Evolutionary conservation across 2,888 invertebrate species (phyloP), one percentile per base, ranked within the genome.

Genomic region (Eretmocerus hayati): DNA sequence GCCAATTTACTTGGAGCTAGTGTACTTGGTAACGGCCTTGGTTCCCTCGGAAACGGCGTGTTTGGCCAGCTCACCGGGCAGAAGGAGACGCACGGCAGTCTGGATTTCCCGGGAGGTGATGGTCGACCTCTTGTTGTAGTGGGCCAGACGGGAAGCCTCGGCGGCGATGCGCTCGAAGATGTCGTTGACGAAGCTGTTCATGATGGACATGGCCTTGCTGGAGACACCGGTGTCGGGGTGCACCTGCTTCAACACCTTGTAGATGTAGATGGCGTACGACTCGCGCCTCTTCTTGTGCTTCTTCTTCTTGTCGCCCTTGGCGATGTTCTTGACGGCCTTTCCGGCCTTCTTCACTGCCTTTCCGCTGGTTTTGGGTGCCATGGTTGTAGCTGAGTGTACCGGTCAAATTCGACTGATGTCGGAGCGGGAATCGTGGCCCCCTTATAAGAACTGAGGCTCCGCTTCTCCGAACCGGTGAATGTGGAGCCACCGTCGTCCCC

Each of bases 171-270:
- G 77, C 64, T 87, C 85, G 60, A 87, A 75, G 60, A 85, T 81
- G 58, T 88, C 86, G 57, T 81, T 83, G 1, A 87, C 81, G 53
- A 87, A 87, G 59, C 79, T 81, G 67, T 85, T 84, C 83, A 87
- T 84, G 56, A 86, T 84, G 57, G 75, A 67, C 81, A 85, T 85
- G 0, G 84, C 81, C 58, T 84, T 83, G 21, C 76, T 77, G 1
- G 84, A 82, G 44, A 87, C 80, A 0, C 83, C 81, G 35, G 81
- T 74, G 64, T 83, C 81, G 0, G 80, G 77, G 56, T 81, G 78
- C 1, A 83, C 76, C 57, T 77, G 76, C 58, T 77, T 76, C 48
- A 85, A 60, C 5, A 38, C 38, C 15, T 26, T 84, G 72, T 79
- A 83, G 11, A 84, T 72, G 61, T 80, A 81, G 19, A 77, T 76